Evolutionary conservation across 2,797 vertebrate genomes (phyloP).

Genomic region (Arnoldichthys spilopterus): DNA sequence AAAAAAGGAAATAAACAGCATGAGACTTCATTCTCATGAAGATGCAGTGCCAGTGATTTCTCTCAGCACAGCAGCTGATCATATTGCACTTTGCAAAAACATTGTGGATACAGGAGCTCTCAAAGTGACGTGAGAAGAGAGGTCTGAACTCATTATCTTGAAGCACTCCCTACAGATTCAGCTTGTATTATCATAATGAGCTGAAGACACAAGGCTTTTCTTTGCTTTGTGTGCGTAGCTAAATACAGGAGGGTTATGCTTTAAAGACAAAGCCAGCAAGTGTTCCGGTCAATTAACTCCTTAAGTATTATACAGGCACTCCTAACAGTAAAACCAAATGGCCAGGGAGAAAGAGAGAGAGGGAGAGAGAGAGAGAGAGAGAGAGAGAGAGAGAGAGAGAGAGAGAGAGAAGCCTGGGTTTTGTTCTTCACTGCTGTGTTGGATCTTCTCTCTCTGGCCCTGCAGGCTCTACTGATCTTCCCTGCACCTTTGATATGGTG

Average conservation of each 20-base stretch:
- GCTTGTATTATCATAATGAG: slow-evolving; percentile 6
- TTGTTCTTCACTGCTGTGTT: background rate
- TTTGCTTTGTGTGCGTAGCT: background rate
- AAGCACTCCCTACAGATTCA: background rate
- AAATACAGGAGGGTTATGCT: background rate
- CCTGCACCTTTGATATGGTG: slow-evolving; percentile 72
- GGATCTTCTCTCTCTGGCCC: slow-evolving; percentile 33
- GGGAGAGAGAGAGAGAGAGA: slow-evolving; percentile 54
- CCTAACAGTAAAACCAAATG: slow-evolving; percentile 10
- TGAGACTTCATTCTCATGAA: background rate
- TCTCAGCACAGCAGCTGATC: background rate
- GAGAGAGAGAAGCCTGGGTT: slow-evolving; percentile 43
- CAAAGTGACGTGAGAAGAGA: background rate
- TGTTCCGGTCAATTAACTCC: slow-evolving; percentile 36
- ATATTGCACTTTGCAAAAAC: background rate
- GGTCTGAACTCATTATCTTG: slow-evolving; percentile 10
- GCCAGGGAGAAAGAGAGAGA: slow-evolving; percentile 20
- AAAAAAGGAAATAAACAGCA: background rate
- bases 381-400: slow-evolving; percentile 60
- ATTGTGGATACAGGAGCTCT: background rate
- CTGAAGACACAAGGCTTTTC: background rate
- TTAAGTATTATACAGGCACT: slow-evolving; percentile 3
- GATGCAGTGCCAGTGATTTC: background rate
- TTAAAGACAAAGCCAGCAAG: slow-evolving; percentile 50
- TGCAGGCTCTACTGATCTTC: slow-evolving; percentile 56